phyloP scores from a whole-genome alignment of 2,797 vertebrate species.

The Oreortyx pictus region DNA sequence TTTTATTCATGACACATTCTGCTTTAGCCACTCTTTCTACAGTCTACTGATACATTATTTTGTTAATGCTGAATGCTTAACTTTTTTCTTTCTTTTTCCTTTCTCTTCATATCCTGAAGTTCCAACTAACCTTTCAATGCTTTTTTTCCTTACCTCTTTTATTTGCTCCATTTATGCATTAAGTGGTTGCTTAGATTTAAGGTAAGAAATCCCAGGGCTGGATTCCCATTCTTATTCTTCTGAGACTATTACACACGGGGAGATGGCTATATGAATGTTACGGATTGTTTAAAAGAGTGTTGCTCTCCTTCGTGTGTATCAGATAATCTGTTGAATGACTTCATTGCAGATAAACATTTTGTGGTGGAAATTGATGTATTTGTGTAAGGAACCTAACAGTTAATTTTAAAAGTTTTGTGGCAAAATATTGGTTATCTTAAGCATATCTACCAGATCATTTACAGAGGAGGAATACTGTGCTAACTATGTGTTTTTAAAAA shows the following conservation, averaged over 20 bases:
- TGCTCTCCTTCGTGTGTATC: background rate
- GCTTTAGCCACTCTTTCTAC: conserved; percentile 84
- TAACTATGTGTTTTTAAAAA: conserved; percentile 24
- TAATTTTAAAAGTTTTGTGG: conserved; percentile 11
- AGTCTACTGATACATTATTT: conserved; percentile 84
- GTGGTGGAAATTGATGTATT: background rate
- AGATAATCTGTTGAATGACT: background rate
- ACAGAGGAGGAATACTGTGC: conserved; percentile 33
- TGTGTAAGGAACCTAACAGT: background rate
- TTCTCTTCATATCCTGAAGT: conserved; percentile 85
- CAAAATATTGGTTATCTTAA: conserved; percentile 24
- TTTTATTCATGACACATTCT: conserved; percentile 81
- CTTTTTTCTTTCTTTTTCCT: conserved; percentile 84
- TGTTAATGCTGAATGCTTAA: conserved; percentile 84
- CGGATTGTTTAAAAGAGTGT: conserved; percentile 39
- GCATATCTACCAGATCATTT: conserved; percentile 20
- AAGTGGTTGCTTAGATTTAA: conserved; percentile 99
- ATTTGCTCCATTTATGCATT: conserved; percentile 90
- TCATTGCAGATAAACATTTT: background rate
- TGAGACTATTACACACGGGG: conserved; percentile 82
- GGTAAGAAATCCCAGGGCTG: conserved; percentile 91
- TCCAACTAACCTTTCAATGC: conserved; percentile 88
- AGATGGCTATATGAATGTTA: conserved; percentile 64
- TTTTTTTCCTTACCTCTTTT: conserved; percentile 89
- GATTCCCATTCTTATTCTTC: conserved; percentile 80